Evolutionary conservation across 1,140 invertebrate species (phyloP).

Genomic region (Calephelis virginiensis): DNA sequence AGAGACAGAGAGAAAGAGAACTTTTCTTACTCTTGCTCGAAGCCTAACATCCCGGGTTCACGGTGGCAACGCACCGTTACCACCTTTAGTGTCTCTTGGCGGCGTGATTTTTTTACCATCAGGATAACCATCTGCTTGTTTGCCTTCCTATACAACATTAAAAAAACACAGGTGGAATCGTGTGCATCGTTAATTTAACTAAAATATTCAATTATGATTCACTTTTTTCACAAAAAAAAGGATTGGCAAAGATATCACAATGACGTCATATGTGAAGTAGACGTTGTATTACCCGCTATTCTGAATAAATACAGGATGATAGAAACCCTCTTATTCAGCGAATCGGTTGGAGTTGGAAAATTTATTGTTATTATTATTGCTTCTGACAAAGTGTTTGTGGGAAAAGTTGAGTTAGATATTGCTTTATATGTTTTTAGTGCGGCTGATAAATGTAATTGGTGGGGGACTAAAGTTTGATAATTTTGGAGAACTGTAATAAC

Average conservation of each 20-base stretch:
- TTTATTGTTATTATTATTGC: slow-evolving; percentile 71
- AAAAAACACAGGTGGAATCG: too few species aligned
- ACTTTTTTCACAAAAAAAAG: background rate
- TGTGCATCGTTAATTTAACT: background rate
- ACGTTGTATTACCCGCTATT: slow-evolving; percentile 33
- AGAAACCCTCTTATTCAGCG: slow-evolving; percentile 36
- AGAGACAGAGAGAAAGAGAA: too few species aligned
- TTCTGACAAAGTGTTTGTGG: slow-evolving; percentile 49
- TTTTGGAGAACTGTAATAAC: slow-evolving; percentile 24
- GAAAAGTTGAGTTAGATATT: slow-evolving; percentile 48
- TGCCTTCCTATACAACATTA: too few species aligned
- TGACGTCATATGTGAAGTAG: slow-evolving; percentile 32
- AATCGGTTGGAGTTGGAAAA: slow-evolving; percentile 33
- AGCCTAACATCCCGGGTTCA: too few species aligned
- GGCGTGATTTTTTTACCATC: too few species aligned
- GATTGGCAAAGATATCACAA: slow-evolving; percentile 6
- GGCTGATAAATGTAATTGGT: slow-evolving; percentile 58
- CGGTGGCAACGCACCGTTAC: too few species aligned
- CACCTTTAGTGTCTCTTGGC: too few species aligned
- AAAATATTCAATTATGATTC: slow-evolving; percentile 9
- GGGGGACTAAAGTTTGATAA: slow-evolving; percentile 28
- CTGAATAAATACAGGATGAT: slow-evolving; percentile 39
- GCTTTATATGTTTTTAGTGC: slow-evolving; percentile 54
- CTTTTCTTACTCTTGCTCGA: too few species aligned
- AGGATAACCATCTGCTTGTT: too few species aligned